Evolutionary conservation across 2,797 vertebrate genomes (phyloP), one percentile per base, ranked within the genome.

Genomic region (Thalassophryne amazonica): DNA sequence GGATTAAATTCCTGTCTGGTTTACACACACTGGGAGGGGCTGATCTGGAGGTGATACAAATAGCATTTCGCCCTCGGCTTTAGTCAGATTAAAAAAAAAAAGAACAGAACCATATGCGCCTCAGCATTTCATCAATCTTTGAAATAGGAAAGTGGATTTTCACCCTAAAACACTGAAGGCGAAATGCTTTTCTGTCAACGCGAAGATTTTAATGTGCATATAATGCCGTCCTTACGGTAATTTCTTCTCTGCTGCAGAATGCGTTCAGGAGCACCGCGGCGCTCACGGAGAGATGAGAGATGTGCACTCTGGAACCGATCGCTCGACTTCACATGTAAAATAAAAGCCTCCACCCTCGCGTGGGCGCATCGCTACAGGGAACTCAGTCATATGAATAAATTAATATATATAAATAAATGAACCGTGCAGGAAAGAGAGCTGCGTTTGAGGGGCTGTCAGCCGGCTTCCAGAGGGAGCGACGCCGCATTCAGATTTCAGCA

Each of bases 51-150:
- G 73, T 72, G 81, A 84, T 84, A 85, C 73, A 87, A 89, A 85
- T 86, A 86, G 84, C 85, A 84, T 85, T 83, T 84, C 80, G 77
- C 79, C 68, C 65, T 59, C 31, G 73, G 81, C 85, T 88, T 89
- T 85, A 73, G 58, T 69, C 77, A 85, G 86, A 87, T 90, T 89
- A 90, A 84, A 86, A 78, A 29, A 70, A 85, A 85, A 84, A 81
- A 81, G 62, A 90, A 83, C 61, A 27, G 53, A 69, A 60, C 76
- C 73, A 81, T 84, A 85, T 83, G 79, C 9, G 47, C 64, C 55
- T 59, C 35, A 69, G 75, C 49, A 59, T 63, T 68, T 52, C 75
- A 86, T 66, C 47, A 78, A 85, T 79, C 49, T 84, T 80, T 76
- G 7, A 73, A 62, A 48, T 19, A 45, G 43, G 21, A 34, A 23